phyloP scores from a whole-genome alignment of 2,113 vertebrate species.

The Dascyllus trimaculatus region DNA sequence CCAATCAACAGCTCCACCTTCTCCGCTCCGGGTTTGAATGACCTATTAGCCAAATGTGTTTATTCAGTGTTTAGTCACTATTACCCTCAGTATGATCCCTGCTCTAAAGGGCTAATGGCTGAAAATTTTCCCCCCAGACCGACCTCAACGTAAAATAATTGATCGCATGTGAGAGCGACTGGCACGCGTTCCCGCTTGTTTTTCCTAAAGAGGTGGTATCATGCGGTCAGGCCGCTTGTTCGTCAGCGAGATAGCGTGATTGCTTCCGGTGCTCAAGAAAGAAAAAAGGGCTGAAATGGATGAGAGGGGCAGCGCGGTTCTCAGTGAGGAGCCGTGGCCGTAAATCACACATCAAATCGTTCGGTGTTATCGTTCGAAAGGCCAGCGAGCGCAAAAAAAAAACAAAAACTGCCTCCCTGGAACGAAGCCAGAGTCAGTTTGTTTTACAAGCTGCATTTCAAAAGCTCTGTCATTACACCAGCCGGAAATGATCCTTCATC shows the following conservation, averaged over 20 bases:
- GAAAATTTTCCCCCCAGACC: slow-evolving; percentile 72
- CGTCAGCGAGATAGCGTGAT: slow-evolving; percentile 81
- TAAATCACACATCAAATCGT: slow-evolving; percentile 75
- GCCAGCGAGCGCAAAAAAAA: background rate
- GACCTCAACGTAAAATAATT: slow-evolving; percentile 84
- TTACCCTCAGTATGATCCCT: slow-evolving; percentile 83
- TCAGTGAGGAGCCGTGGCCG: slow-evolving; percentile 67
- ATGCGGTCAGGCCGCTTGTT: slow-evolving; percentile 75
- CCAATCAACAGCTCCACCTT: slow-evolving; percentile 56
- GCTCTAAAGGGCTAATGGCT: slow-evolving; percentile 84
- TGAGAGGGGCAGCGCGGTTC: slow-evolving; percentile 59
- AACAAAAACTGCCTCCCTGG: slow-evolving; percentile 11
- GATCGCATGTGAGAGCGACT: slow-evolving; percentile 85
- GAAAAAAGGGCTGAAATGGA: slow-evolving; percentile 54
- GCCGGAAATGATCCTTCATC: slow-evolving; percentile 72
- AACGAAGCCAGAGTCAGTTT: slow-evolving; percentile 41
- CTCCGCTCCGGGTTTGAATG: slow-evolving; percentile 68
- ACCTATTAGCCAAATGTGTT: slow-evolving; percentile 88
- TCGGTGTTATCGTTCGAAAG: slow-evolving; percentile 62
- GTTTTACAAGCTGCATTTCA: slow-evolving; percentile 45
- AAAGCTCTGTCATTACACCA: slow-evolving; percentile 48
- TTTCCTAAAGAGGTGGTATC: slow-evolving; percentile 82
- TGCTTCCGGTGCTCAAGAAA: slow-evolving; percentile 76
- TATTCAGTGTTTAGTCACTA: slow-evolving; percentile 86
- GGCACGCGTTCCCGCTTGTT: slow-evolving; percentile 84